A percentile compares a stretch with the other conserved stretches of the same genome.
phyloP scores from a whole-genome alignment of 2,797 vertebrate genomes.

The Vespertilio murinus region DNA sequence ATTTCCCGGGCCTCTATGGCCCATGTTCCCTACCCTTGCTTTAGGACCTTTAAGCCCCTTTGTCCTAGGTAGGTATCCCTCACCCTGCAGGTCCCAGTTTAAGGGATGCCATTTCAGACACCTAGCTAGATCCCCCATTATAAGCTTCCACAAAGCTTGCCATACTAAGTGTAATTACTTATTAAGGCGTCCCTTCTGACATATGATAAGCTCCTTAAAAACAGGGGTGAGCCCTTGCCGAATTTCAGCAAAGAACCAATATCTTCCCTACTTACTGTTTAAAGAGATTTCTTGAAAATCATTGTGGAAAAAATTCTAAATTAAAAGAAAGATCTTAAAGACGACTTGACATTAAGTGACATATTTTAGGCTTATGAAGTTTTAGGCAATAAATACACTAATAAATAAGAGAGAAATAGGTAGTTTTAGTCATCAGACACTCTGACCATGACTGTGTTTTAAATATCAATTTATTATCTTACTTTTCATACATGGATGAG shows the following conservation, averaged over 20 bases:
- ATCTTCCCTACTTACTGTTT: background rate
- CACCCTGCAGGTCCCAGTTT: background rate
- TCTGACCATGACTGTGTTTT: background rate
- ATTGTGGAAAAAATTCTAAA: background rate
- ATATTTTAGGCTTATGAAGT: background rate
- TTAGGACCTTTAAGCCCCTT: background rate
- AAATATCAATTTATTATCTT: conserved; percentile 19
- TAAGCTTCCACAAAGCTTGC: background rate
- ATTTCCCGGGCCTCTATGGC: too few relatives aligned
- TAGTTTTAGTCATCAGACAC: background rate
- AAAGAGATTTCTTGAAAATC: conserved; percentile 24
- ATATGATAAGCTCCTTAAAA: background rate
- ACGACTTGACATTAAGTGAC: background rate
- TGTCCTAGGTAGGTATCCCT: background rate
- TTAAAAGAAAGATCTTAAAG: background rate
- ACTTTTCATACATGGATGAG: background rate
- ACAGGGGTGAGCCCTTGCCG: background rate
- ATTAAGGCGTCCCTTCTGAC: background rate
- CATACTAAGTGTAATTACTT: background rate
- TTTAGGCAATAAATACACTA: background rate
- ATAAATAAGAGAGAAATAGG: background rate
- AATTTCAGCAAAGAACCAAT: background rate
- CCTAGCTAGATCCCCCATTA: background rate
- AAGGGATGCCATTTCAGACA: background rate
- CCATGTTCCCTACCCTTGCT: too few relatives aligned